A percentile compares a stretch with the other conserved stretches of the same genome.
Conservation (phyloP, 2,888 invertebrate genomes). For the Leucophora obtusa region DNA sequence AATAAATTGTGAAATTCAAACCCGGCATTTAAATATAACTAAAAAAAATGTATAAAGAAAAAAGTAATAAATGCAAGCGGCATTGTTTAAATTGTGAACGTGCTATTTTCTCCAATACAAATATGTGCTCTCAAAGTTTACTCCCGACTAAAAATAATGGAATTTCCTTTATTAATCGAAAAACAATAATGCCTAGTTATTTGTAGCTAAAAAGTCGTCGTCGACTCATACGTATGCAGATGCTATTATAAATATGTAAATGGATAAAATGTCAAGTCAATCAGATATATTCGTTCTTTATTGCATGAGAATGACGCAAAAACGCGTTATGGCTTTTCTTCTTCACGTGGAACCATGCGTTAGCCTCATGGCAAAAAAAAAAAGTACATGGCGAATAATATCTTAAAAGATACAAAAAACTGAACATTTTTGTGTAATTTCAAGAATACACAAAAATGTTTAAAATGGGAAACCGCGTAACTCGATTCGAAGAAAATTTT, state of each 20-base stretch:
- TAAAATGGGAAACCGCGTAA: no score
- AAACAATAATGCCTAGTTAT: slow-evolving; percentile 40
- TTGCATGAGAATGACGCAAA: slow-evolving; percentile 17
- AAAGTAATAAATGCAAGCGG: slow-evolving; percentile 10
- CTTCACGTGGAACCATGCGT: slow-evolving; percentile 67
- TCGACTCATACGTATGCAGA: slow-evolving; percentile 12
- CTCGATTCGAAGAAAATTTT: no score
- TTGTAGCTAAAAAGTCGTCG: slow-evolving; percentile 35
- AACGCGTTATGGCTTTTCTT: not conserved
- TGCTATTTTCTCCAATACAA: not conserved
- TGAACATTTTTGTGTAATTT: slow-evolving; percentile 50
- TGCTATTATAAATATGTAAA: not conserved
- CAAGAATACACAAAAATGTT: slow-evolving; percentile 50
- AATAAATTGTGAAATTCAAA: slow-evolving; percentile 66
- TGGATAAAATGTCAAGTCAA: not conserved
- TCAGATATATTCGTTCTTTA: not conserved
- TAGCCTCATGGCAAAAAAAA: slow-evolving; percentile 41
- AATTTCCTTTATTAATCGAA: slow-evolving; percentile 49
- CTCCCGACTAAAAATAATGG: slow-evolving; percentile 20
- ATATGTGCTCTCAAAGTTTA: not conserved
- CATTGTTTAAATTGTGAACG: not conserved
- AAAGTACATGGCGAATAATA: slow-evolving; percentile 13
- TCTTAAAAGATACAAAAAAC: slow-evolving; percentile 8
- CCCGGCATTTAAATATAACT: slow-evolving; percentile 53
- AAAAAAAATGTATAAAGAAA: slow-evolving; percentile 14